phyloP scores from a whole-genome alignment of 2,888 invertebrate species.

The Stomorhina lunata region DNA sequence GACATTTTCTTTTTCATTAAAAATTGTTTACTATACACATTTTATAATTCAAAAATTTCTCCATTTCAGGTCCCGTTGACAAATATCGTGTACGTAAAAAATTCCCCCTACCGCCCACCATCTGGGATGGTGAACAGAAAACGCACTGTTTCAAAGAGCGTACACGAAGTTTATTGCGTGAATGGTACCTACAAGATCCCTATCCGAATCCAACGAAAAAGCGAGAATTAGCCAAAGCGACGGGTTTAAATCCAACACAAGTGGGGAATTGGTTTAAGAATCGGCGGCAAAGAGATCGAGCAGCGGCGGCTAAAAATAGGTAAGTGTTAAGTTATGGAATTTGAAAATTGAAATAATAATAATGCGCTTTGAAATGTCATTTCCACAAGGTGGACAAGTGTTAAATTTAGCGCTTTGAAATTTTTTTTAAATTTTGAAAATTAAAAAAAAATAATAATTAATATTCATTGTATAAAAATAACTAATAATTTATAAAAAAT shows the following conservation, averaged over 20 bases:
- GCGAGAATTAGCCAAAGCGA: conserved; percentile 92
- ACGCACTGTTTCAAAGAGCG: conserved; percentile 98
- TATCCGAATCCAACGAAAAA: conserved; percentile 97
- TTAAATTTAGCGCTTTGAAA: conserved; percentile 3
- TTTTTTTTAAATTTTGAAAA: background rate
- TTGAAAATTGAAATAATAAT: background rate
- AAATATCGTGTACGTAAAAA: conserved; percentile 96
- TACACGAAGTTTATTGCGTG: conserved; percentile 94
- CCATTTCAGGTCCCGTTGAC: conserved; percentile 89
- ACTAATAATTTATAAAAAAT: background rate
- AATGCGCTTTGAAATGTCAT: background rate
- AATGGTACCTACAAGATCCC: conserved; percentile 99
- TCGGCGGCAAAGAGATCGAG: conserved; percentile 91
- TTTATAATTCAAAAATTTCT: background rate
- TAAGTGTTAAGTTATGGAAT: conserved; percentile 80
- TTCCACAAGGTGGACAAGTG: conserved; percentile 51
- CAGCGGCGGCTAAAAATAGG: conserved; percentile 98
- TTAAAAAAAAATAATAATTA: conserved; percentile 1
- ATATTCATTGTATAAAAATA: background rate
- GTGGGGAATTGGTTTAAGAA: conserved; percentile 97
- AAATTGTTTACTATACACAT: no score
- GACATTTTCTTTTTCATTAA: no score
- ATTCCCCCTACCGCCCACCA: conserved; percentile 94
- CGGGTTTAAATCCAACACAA: conserved; percentile 95
- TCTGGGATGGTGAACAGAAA: conserved; percentile 98